Conservation (phyloP, 2,888 invertebrate genomes). For the Theodoxus fluviatilis region DNA sequence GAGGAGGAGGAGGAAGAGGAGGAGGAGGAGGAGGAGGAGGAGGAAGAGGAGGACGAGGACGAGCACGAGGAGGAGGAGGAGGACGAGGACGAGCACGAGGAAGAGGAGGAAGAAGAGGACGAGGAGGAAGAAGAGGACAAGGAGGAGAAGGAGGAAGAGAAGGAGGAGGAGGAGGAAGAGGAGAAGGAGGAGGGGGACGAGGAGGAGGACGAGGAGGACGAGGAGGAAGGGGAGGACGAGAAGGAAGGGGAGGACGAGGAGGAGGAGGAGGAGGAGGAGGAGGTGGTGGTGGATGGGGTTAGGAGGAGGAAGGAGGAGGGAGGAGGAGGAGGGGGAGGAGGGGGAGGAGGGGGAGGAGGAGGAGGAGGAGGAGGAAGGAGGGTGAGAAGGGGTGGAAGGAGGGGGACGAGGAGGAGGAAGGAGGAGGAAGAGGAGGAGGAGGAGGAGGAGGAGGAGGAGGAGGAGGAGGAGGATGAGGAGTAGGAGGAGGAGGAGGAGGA, state of each 20-base stretch:
- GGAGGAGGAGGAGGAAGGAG: not conserved
- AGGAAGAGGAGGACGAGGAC: constrained; percentile 21
- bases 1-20: not conserved
- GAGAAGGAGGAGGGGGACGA: not conserved
- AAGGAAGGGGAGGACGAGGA: constrained; percentile 6
- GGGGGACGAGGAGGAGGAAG: constrained; percentile 4
- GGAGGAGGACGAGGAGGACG: not conserved
- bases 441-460: not conserved
- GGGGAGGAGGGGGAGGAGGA: not conserved
- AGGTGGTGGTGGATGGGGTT: not conserved
- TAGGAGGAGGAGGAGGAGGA: not conserved
- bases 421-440: not conserved
- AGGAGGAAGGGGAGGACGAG: not conserved
- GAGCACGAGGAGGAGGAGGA: constrained; percentile 10
- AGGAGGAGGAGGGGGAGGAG: not conserved
- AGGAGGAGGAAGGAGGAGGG: constrained; percentile 1
- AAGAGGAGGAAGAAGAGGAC: not conserved
- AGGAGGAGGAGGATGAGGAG: not conserved
- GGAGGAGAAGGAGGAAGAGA: not conserved
- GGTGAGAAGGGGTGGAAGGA: not conserved
- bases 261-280: constrained; percentile 12
- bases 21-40: not conserved
- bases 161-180: not conserved
- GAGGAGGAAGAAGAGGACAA: not conserved
- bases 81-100: not conserved